These are phyloP conservation scores for Leptosomus discolor DNA, from an alignment of 2,113 vertebrate species.

Conservation along the genomic window DNA sequence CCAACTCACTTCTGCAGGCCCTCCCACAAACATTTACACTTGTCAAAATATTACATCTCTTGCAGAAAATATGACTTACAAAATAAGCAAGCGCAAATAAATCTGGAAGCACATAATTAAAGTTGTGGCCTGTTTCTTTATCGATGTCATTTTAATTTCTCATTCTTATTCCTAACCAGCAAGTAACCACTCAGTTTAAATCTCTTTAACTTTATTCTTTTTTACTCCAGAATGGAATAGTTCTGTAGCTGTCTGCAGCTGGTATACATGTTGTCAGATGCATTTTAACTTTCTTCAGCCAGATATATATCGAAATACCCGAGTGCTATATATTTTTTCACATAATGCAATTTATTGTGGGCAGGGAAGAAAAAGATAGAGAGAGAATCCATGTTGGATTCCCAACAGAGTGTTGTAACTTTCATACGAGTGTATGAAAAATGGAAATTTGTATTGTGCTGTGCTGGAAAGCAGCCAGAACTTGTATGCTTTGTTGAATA, in stretches of 20 bases:
- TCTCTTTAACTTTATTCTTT: neutral
- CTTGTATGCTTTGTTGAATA: neutral
- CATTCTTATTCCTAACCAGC: neutral
- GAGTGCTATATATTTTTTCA: neutral
- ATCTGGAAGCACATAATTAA: neutral
- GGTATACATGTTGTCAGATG: neutral
- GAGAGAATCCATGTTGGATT: neutral
- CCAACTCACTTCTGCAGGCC: neutral
- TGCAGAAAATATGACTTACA: neutral
- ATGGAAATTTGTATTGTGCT: constrained; percentile 5
- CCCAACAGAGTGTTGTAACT: neutral
- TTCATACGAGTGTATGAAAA: neutral
- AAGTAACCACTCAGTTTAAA: neutral
- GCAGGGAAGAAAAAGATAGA: neutral
- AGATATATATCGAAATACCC: neutral
- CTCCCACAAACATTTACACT: neutral
- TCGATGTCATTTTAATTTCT: neutral
- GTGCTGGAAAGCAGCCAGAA: neutral
- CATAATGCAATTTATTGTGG: neutral
- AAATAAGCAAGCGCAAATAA: neutral
- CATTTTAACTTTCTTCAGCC: neutral
- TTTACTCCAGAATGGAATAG: neutral
- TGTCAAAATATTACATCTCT: neutral
- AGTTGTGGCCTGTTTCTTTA: neutral
- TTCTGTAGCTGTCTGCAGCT: neutral